These are phyloP conservation scores for Frankliniella fusca DNA, from an alignment of 2,888 invertebrate species.

Conservation along the genomic window DNA sequence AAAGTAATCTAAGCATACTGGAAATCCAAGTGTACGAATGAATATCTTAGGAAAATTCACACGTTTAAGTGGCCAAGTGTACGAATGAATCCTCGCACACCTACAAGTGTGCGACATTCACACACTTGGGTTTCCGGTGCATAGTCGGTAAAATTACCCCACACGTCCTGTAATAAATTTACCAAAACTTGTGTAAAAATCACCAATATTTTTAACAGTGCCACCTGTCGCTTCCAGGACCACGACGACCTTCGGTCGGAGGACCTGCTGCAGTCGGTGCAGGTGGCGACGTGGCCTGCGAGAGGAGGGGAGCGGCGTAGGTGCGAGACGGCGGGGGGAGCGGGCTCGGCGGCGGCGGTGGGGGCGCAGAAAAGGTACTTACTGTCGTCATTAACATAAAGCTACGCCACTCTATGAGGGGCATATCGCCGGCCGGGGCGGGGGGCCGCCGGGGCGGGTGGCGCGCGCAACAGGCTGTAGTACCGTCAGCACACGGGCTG, in stretches of 20 bases:
- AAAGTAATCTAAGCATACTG: too few species aligned
- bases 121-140: too few species aligned
- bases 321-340: background rate
- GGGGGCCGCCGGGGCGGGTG: background rate
- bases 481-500: constrained; percentile 1
- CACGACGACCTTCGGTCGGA: background rate
- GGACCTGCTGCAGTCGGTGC: background rate
- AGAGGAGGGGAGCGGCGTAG: background rate
- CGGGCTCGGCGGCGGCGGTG: background rate
- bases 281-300: background rate
- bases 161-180: too few species aligned
- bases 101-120: too few species aligned
- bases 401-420: background rate
- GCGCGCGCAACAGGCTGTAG: constrained; percentile 15
- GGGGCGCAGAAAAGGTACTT: constrained; percentile 1
- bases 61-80: too few species aligned
- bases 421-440: background rate
- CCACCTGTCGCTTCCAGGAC: too few species aligned
- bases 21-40: too few species aligned
- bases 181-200: too few species aligned
- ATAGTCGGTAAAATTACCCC: too few species aligned
- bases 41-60: too few species aligned
- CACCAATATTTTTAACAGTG: too few species aligned
- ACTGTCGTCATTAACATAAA: constrained; percentile 20
- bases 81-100: too few species aligned